phyloP scores from a whole-genome alignment of 2,797 vertebrate genomes.

The Glossophaga mutica region DNA sequence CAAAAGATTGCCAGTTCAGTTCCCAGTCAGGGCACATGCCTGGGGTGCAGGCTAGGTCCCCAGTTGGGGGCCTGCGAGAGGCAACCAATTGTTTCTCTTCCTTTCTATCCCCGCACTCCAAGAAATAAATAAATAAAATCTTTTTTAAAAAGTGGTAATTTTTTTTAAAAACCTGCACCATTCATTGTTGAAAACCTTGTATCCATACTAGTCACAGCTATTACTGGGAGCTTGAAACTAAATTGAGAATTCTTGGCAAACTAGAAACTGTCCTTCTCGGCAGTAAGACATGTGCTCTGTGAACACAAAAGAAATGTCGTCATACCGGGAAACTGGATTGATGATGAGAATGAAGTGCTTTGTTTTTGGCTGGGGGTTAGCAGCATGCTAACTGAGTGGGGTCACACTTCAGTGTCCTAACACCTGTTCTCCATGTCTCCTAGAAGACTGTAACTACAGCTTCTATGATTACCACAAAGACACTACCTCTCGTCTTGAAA shows the following conservation, averaged over 20 bases:
- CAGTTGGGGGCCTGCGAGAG: background rate
- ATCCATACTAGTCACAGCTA: background rate
- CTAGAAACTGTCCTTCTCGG: conserved; percentile 35
- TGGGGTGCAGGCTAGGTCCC: background rate
- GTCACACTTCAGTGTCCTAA: conserved; percentile 77
- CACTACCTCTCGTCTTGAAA: conserved; percentile 99
- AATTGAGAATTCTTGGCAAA: conserved; percentile 12
- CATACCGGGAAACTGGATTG: background rate
- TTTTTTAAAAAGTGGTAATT: too few relatives aligned
- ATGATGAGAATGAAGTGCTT: conserved; percentile 6
- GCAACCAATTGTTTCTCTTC: background rate
- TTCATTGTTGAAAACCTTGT: background rate
- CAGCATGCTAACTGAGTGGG: conserved; percentile 58
- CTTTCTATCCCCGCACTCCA: background rate
- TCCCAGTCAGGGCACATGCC: background rate
- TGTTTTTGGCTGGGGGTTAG: conserved; percentile 51
- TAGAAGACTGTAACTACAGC: conserved; percentile 95
- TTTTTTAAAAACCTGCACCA: too few relatives aligned
- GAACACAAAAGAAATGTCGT: background rate
- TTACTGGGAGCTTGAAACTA: conserved; percentile 37
- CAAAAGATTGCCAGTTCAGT: background rate
- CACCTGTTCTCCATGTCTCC: conserved; percentile 78
- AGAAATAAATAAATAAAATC: background rate
- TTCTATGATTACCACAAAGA: conserved; percentile 97
- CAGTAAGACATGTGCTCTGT: background rate